These are phyloP conservation scores for Umimayanthus chanpuru DNA, from an alignment of 92 coral and sea anemone species.

Conservation along the genomic window DNA sequence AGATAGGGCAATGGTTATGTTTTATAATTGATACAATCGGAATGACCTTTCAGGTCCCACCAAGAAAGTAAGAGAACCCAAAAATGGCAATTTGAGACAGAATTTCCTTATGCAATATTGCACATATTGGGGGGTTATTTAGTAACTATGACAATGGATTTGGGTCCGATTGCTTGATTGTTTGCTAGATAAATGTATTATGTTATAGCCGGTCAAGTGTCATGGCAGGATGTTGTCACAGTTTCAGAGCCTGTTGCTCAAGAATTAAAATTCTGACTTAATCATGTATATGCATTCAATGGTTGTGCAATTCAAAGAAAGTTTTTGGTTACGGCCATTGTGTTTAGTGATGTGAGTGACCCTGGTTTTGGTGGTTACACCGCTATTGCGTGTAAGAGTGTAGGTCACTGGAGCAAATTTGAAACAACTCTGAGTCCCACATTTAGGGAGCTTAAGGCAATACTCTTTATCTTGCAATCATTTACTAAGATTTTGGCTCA, in stretches of 20 bases:
- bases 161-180: conserved; percentile 45
- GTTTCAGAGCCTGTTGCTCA: conserved; percentile 42
- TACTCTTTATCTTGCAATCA: conserved; percentile 12
- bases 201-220: conserved; percentile 20
- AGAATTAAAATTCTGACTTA: conserved; percentile 51
- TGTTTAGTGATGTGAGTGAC: conserved; percentile 55
- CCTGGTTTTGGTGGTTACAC: conserved; percentile 48
- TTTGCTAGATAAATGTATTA: conserved; percentile 49
- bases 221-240: conserved; percentile 23
- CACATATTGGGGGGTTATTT: conserved; percentile 41
- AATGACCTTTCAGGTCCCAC: conserved; percentile 42
- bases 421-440: conserved; percentile 29
- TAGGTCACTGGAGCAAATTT: conserved; percentile 20
- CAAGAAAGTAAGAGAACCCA: conserved; percentile 29
- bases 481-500: conserved; percentile 11
- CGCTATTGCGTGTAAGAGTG: conserved; percentile 33
- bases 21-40: conserved; percentile 39
- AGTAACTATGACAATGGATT: conserved; percentile 43
- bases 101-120: conserved; percentile 33
- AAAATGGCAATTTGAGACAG: conserved; percentile 34
- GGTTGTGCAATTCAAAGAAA: conserved; percentile 43
- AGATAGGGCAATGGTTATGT: conserved; percentile 53
- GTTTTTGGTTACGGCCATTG: conserved; percentile 49
- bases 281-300: conserved; percentile 43
- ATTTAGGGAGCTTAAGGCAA: conserved; percentile 29